Evolutionary conservation across 2,888 invertebrate genomes (phyloP).

Genomic region (Drosophila sordidula): DNA sequence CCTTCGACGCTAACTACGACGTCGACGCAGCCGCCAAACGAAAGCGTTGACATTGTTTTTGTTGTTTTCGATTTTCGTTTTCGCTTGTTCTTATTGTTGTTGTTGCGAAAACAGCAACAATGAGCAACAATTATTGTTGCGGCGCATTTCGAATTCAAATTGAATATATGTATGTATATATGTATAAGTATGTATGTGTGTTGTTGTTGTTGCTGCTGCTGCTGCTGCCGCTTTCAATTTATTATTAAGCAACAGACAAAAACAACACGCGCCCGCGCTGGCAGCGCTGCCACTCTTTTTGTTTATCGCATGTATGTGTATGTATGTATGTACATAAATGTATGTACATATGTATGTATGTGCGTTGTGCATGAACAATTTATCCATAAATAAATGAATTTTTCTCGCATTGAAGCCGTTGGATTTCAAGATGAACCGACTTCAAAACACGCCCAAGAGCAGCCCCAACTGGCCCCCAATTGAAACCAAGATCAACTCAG

Average conservation of each 20-base stretch:
- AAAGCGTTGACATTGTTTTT: conserved; percentile 63
- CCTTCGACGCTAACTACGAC: conserved; percentile 31
- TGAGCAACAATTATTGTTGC: conserved; percentile 55
- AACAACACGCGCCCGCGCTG: conserved; percentile 25
- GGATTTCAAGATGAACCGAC: conserved; percentile 31
- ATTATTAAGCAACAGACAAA: conserved; percentile 44
- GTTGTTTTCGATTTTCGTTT: conserved; percentile 57
- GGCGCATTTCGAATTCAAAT: conserved; percentile 62
- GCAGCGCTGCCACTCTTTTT: conserved; percentile 35
- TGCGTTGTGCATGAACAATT: conserved; percentile 19
- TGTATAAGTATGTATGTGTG: background rate
- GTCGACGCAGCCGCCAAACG: conserved; percentile 30
- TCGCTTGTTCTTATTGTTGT: conserved; percentile 44
- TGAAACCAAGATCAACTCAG: conserved; percentile 48
- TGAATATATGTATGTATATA: conserved; percentile 16
- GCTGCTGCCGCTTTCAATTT: conserved; percentile 38
- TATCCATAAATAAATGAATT: conserved; percentile 47
- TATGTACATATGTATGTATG: conserved; percentile 6
- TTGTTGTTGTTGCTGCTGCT: conserved; percentile 1
- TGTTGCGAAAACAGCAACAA: conserved; percentile 23
- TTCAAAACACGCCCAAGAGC: conserved; percentile 17
- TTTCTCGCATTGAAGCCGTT: conserved; percentile 42
- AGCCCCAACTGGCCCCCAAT: conserved; percentile 29
- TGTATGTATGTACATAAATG: background rate
- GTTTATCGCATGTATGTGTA: conserved; percentile 20